A percentile compares a stretch with the other conserved stretches of the same genome.
phyloP scores from a whole-genome alignment of 2,888 invertebrate species.

The Pyrgus malvae region DNA sequence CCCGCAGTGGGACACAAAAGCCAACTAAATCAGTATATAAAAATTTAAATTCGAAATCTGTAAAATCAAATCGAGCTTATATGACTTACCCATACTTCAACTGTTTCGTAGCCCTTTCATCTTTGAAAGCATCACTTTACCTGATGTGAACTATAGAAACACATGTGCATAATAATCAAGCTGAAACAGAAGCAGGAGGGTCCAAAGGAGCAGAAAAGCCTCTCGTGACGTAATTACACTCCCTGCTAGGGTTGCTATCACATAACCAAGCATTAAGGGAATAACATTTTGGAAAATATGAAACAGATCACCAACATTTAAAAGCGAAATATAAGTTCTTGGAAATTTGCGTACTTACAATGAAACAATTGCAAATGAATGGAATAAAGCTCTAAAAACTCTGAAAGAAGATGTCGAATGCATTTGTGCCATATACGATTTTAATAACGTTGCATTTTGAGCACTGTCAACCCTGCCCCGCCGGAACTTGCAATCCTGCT shows the following conservation, averaged over 20 bases:
- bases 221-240: conserved; percentile 25
- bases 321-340: too few relatives aligned
- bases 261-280: not conserved
- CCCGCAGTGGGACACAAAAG: too few relatives aligned
- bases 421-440: too few relatives aligned
- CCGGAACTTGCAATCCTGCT: conserved; percentile 13
- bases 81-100: not conserved
- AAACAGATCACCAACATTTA: too few relatives aligned
- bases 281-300: not conserved
- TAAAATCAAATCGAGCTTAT: not conserved
- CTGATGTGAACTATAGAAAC: conserved; percentile 14
- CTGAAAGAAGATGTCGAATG: too few relatives aligned
- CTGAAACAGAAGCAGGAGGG: conserved; percentile 22
- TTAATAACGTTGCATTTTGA: too few relatives aligned
- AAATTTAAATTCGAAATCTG: too few relatives aligned
- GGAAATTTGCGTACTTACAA: too few relatives aligned
- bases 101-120: conserved; percentile 11
- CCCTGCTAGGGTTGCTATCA: conserved; percentile 2
- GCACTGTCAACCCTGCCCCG: conserved; percentile 3
- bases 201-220: conserved; percentile 24
- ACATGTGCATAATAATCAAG: conserved; percentile 24
- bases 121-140: conserved; percentile 13
- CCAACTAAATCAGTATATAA: too few relatives aligned
- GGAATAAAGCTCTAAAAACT: too few relatives aligned
- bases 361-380: too few relatives aligned